Base-by-base conservation (phyloP, 1,140 invertebrate species). In the Thaumetopoea pityocampa region DNA sequence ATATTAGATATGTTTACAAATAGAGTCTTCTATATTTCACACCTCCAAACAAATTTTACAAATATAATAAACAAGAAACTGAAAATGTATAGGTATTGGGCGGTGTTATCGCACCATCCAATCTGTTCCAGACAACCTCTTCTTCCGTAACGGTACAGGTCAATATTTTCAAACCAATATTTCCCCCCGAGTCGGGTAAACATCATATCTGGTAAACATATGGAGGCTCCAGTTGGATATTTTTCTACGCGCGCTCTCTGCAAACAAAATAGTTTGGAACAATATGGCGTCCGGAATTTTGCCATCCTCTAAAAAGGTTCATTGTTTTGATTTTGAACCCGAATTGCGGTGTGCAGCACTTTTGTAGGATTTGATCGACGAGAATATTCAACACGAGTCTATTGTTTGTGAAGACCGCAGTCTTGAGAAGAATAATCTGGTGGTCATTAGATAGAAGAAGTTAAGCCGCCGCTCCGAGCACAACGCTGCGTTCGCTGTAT, bases 281-380 rank as follows among this genome's bases (percentile, higher is more conserved):
- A 41, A 41, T 41, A 41, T 41, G 37, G 28, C 27, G 37, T 20
- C 11, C 37, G 19, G 27, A 32, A 41, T 41, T 41, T 41, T 7
- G 28, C 27, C 37, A 41, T 41, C 32, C 37, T 24, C 37, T 41
- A 23, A 41, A 32, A 41, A 41, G 28, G 19, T 41, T 41, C 37
- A 32, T 30, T 32, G 37, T 40, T 40, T 40, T 22, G 18, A 11
- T 14, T 30, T 16, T 22, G 30, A 22, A 30, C 11, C 27, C 30
- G 27, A 18, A 8, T 10, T 24, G 26, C 19, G 29, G 11, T 41
- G 37, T 19, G 27, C 37, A 30, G 37, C 19, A 28, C 37, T 41
- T 32, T 41, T 41, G 37, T 28, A 16, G 37, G 37, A 41, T 41
- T 41, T 30, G 28, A 12, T 19, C 19, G 27, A 32, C 32, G 23